Percentiles rank a stretch among this genome's conserved stretches.
Evolutionary conservation across 2,113 vertebrate species (phyloP).

Genomic region (Caranx ignobilis): DNA sequence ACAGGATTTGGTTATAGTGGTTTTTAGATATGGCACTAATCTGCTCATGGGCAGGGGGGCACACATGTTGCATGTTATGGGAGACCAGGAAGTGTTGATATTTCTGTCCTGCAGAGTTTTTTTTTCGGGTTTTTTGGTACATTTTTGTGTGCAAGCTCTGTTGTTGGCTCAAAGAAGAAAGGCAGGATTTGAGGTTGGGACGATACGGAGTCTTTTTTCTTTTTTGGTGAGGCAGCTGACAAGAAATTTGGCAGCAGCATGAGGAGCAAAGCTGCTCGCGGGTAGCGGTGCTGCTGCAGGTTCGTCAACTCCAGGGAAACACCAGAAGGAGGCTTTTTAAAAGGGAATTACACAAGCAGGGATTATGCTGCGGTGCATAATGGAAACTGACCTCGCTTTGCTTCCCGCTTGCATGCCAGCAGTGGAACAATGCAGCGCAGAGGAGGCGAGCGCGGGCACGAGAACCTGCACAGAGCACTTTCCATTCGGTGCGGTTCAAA

Average conservation of each 20-base stretch:
- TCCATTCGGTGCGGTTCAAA: slow-evolving; percentile 25
- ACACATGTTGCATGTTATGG: slow-evolving; percentile 24
- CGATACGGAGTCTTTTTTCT: neutral
- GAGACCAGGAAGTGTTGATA: slow-evolving; percentile 8
- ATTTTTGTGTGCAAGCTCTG: neutral
- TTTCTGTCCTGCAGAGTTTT: neutral
- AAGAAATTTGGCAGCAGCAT: slow-evolving; percentile 1
- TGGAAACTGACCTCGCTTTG: slow-evolving; percentile 75
- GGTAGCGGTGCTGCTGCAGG: slow-evolving; percentile 22
- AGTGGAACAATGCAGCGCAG: slow-evolving; percentile 48
- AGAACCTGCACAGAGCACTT: slow-evolving; percentile 50
- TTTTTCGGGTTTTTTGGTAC: neutral
- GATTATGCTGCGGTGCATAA: slow-evolving; percentile 74
- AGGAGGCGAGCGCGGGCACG: neutral
- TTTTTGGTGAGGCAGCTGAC: neutral
- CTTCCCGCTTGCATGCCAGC: slow-evolving; percentile 51
- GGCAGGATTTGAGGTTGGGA: neutral
- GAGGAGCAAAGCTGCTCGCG: slow-evolving; percentile 32
- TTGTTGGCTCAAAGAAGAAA: slow-evolving; percentile 13
- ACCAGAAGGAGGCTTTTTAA: slow-evolving; percentile 76
- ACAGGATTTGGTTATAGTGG: slow-evolving; percentile 52
- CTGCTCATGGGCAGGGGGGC: slow-evolving; percentile 28
- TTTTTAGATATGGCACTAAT: slow-evolving; percentile 65
- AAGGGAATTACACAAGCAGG: slow-evolving; percentile 72
- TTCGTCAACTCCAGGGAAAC: slow-evolving; percentile 63